Percentiles rank a stretch among this genome's conserved stretches.
Conservation (phyloP, 2,797 vertebrate species). For the Lophius americanus region DNA sequence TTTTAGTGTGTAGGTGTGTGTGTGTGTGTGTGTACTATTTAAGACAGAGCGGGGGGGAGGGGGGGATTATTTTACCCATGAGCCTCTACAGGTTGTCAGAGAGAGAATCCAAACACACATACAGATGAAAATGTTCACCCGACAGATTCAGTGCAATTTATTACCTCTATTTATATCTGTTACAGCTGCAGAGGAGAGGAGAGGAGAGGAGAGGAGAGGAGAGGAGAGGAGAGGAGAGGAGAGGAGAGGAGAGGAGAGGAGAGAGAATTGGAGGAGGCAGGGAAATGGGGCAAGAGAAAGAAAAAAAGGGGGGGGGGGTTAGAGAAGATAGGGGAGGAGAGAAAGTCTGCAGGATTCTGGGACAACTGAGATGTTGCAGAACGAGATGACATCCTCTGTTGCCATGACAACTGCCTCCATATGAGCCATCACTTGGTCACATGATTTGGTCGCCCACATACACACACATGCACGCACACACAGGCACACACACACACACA, state of each 20-base stretch:
- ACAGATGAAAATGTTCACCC: conserved; percentile 42
- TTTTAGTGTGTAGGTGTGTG: no score
- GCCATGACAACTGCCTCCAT: conserved; percentile 77
- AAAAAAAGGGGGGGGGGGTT: neutral
- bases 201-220: conserved; percentile 19
- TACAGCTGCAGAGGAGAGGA: conserved; percentile 26
- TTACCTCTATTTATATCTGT: conserved; percentile 68
- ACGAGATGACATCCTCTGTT: conserved; percentile 74
- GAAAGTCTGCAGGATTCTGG: conserved; percentile 59
- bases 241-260: conserved; percentile 19
- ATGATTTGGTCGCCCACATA: conserved; percentile 62
- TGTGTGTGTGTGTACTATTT: conserved; percentile 6
- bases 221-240: conserved; percentile 18
- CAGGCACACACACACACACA: conserved; percentile 4
- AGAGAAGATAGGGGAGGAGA: neutral
- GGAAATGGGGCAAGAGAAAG: conserved; percentile 43
- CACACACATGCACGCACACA: conserved; percentile 16
- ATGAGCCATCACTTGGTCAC: conserved; percentile 65
- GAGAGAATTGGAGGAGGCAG: conserved; percentile 29
- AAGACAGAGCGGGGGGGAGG: neutral
- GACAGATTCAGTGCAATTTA: conserved; percentile 47
- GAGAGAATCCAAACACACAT: conserved; percentile 39
- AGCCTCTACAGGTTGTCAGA: conserved; percentile 43
- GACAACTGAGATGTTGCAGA: conserved; percentile 61
- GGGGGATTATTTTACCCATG: conserved; percentile 33